phyloP scores from a whole-genome alignment of 2,113 vertebrate species.

The Microtus oregoni region DNA sequence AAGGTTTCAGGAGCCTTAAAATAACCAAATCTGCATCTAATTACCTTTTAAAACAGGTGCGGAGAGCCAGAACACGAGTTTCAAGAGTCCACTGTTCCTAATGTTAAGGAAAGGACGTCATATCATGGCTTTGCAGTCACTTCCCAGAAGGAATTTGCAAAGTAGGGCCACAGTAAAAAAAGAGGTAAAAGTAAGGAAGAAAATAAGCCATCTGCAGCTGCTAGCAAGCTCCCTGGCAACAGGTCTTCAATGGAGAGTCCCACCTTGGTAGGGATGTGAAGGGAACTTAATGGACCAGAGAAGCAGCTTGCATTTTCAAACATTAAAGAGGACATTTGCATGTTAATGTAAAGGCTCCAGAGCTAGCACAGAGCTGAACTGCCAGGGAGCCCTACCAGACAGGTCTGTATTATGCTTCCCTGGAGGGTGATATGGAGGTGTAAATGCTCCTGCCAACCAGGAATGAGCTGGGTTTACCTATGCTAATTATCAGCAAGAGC shows the following conservation, averaged over 20 bases:
- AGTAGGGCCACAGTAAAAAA: not conserved
- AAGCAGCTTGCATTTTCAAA: not conserved
- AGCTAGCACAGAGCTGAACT: not conserved
- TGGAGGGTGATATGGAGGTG: not conserved
- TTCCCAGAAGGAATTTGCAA: not conserved
- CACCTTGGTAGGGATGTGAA: not conserved
- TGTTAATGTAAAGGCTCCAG: slow-evolving; percentile 34
- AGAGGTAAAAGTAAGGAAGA: rapidly evolving
- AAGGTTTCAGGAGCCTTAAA: not conserved
- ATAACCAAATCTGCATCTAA: not conserved
- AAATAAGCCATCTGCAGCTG: not conserved
- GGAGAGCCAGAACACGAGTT: not conserved
- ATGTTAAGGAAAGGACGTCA: not conserved
- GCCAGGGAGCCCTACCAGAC: not conserved
- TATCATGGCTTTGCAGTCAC: not conserved
- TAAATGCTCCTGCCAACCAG: not conserved
- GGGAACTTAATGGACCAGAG: not conserved
- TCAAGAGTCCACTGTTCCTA: not conserved
- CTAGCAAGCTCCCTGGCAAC: not conserved
- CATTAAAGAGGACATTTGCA: slow-evolving; percentile 1
- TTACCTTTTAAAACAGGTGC: not conserved
- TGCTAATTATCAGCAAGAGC: not conserved
- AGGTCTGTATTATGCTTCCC: not conserved
- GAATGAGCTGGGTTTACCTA: not conserved
- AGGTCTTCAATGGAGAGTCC: not conserved